Evolutionary conservation across 2,888 invertebrate species (phyloP).

Genomic region (Apotomis capreana): DNA sequence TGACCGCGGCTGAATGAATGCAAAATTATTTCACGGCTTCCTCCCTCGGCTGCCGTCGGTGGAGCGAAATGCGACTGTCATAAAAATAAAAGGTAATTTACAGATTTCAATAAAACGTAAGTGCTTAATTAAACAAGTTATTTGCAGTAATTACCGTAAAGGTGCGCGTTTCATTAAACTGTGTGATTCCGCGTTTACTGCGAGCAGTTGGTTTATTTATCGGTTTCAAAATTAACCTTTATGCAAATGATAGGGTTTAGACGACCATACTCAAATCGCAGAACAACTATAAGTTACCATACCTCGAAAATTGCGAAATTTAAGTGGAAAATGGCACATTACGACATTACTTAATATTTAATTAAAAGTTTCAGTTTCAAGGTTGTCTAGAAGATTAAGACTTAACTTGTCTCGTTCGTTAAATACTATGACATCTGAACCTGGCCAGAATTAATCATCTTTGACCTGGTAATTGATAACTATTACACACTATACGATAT

Average conservation of each 20-base stretch:
- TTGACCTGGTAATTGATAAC: too few species aligned
- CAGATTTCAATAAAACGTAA: constrained; percentile 28
- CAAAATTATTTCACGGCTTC: neutral
- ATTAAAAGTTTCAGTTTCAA: too few species aligned
- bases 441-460: too few species aligned
- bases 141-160: constrained; percentile 11
- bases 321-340: too few species aligned
- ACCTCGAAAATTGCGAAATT: too few species aligned
- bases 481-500: too few species aligned
- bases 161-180: constrained; percentile 5
- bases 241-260: neutral
- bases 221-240: constrained; percentile 5
- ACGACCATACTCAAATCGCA: too few species aligned
- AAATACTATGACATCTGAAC: too few species aligned
- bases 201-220: constrained; percentile 1
- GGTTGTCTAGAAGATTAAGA: too few species aligned
- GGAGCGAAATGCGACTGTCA: constrained; percentile 6
- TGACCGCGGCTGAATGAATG: neutral
- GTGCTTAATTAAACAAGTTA: constrained; percentile 29
- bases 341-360: too few species aligned
- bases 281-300: too few species aligned
- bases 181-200: constrained; percentile 2
- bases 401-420: too few species aligned
- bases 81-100: constrained; percentile 31
- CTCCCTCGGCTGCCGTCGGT: neutral